These are phyloP conservation scores for Spheniscus humboldti DNA, from an alignment of 2,797 vertebrate species.

Conservation along the genomic window DNA sequence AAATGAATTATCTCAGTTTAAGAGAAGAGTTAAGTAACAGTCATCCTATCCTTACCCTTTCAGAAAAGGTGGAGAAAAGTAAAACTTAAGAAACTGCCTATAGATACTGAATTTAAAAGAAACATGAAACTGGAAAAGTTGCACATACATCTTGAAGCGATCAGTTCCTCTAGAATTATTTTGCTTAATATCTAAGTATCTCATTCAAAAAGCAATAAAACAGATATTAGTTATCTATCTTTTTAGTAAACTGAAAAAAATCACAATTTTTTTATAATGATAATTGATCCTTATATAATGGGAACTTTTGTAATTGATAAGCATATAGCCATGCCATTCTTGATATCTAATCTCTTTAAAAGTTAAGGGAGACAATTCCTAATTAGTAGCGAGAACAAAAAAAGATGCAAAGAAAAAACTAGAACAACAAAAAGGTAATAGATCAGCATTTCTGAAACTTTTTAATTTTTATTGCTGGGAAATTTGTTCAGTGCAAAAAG, in stretches of 20 bases:
- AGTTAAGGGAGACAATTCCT: not conserved
- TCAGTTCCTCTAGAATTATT: not conserved
- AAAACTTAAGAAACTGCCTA: not conserved
- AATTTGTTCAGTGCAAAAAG: not conserved
- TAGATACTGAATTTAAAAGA: not conserved
- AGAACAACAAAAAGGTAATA: not conserved
- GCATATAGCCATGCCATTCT: not conserved
- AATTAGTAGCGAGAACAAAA: not conserved
- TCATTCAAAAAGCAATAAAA: not conserved
- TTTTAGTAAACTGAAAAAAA: not conserved
- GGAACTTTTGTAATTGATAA: not conserved
- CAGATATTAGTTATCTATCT: not conserved
- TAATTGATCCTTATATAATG: not conserved
- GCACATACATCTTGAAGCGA: not conserved
- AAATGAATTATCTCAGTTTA: not conserved
- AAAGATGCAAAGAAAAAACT: not conserved
- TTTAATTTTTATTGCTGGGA: not conserved
- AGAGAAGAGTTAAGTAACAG: not conserved
- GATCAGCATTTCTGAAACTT: not conserved
- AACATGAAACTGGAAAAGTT: not conserved
- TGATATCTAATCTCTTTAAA: not conserved
- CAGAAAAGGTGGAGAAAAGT: not conserved
- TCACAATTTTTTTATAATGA: not conserved
- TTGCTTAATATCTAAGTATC: not conserved
- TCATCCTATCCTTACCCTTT: not conserved